Evolutionary conservation across 2,113 vertebrate species (phyloP), one percentile per base, ranked within the genome.

Genomic region (Gallinago paraguaiae): DNA sequence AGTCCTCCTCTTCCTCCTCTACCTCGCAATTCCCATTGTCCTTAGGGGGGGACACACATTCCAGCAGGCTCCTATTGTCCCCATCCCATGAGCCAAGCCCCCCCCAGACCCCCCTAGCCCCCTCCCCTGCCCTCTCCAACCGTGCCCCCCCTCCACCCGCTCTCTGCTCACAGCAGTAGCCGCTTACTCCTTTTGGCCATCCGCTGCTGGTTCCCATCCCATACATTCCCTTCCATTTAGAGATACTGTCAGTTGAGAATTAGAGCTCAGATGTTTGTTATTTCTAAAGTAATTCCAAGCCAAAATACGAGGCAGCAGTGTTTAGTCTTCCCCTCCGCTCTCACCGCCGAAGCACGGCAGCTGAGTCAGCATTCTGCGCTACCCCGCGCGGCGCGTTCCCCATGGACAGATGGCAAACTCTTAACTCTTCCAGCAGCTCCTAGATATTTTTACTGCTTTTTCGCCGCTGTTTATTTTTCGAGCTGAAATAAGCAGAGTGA

Each of bases 181-280:
- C 39, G 23, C 43, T 53, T 12, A 1, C 74, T 82, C 61, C 89
- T 75, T 67, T 74, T 25, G 53, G 57, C 86, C 77, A 13, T 7
- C 16, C 4, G 1, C 83, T 48, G 70, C 87, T 7, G 18, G 17
- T 96, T 94, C 84, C 91, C 84, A 82, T 46, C 96, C 94, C 43
- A 2, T 25, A 15, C 94, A 92, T 97, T 91, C 94, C 94, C 94
- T 95, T 92, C 93, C 85, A 93, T 92, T 92, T 95, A 80, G 57
- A 95, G 95, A 83, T 89, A 69, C 3, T 76, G 75, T 85, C 89
- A 85, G 82, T 13, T 5, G 68, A 86, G 85, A 57, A 60, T 76
- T 54, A 61, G 67, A 72, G 82, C 90, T 94, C 93, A 92, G 87
- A 87, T 90, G 87, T 95, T 95, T 96, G 84, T 88, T 92, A 94